Conservation (phyloP, 2,888 invertebrate species). For the Lasioglossum morio region DNA sequence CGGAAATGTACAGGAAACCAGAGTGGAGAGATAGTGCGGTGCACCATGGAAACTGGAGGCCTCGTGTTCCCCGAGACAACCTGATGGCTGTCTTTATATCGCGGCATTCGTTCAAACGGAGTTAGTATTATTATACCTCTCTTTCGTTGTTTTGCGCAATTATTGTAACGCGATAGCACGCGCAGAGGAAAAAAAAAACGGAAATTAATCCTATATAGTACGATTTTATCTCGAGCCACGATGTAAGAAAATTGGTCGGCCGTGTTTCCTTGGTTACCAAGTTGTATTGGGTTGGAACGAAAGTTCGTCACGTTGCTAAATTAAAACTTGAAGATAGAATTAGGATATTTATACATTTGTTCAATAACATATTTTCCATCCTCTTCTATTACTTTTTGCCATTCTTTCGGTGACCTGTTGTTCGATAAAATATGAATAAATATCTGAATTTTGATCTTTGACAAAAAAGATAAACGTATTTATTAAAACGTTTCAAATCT, state of each 20-base stretch:
- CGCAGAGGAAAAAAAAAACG: too few species aligned
- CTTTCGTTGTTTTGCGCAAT: not conserved
- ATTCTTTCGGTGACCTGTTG: too few species aligned
- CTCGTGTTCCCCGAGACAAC: not conserved
- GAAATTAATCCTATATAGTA: not conserved
- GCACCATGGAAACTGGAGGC: not conserved
- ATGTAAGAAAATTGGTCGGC: not conserved
- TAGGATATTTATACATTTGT: too few species aligned
- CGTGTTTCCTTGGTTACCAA: not conserved
- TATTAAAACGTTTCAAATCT: too few species aligned
- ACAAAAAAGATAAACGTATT: too few species aligned
- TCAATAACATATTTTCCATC: too few species aligned
- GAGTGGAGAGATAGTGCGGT: slow-evolving; percentile 18
- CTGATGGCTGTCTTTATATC: not conserved
- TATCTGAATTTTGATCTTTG: too few species aligned
- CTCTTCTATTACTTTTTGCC: too few species aligned
- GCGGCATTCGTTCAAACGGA: not conserved
- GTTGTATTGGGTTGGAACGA: not conserved
- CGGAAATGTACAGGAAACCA: slow-evolving; percentile 19
- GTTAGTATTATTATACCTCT: not conserved
- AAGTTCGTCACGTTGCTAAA: too few species aligned
- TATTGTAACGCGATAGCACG: not conserved
- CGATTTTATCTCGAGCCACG: not conserved
- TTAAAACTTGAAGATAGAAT: too few species aligned
- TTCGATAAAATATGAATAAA: too few species aligned